Conservation (phyloP, 2,113 vertebrate species). For the Phalacrocorax pelagicus region DNA sequence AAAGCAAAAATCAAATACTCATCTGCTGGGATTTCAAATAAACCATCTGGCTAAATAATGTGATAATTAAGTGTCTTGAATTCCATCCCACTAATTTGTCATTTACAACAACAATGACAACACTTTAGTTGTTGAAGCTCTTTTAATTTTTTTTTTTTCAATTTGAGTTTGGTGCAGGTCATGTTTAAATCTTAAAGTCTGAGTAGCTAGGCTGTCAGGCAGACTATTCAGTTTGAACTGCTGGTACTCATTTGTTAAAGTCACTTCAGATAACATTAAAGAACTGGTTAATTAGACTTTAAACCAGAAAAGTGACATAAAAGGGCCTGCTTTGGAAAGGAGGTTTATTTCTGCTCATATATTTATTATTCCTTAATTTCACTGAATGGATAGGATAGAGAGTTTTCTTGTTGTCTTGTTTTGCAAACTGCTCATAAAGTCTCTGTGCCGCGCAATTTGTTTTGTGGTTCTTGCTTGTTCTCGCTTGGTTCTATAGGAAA, state of each 20-base stretch:
- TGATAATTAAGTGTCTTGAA: constrained; percentile 48
- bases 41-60: constrained; percentile 32
- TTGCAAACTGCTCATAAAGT: background rate
- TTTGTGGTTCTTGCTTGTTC: background rate
- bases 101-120: constrained; percentile 39
- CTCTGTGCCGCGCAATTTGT: background rate
- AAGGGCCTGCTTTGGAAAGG: background rate
- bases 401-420: background rate
- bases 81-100: constrained; percentile 32
- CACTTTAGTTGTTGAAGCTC: background rate
- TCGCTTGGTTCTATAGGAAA: background rate
- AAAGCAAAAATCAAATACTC: constrained; percentile 14
- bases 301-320: background rate
- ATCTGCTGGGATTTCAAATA: constrained; percentile 37
- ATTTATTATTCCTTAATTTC: background rate
- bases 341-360: background rate
- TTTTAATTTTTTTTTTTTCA: background rate
- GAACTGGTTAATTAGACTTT: background rate
- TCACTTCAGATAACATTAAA: background rate
- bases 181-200: background rate
- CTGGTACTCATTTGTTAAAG: background rate
- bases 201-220: background rate
- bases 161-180: background rate
- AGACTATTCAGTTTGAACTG: background rate
- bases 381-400: background rate